A percentile compares a stretch with the other conserved stretches of the same genome.
These are phyloP conservation scores for Dermatophagoides farinae DNA, from an alignment of 1,140 invertebrate species.

Conservation along the genomic window DNA sequence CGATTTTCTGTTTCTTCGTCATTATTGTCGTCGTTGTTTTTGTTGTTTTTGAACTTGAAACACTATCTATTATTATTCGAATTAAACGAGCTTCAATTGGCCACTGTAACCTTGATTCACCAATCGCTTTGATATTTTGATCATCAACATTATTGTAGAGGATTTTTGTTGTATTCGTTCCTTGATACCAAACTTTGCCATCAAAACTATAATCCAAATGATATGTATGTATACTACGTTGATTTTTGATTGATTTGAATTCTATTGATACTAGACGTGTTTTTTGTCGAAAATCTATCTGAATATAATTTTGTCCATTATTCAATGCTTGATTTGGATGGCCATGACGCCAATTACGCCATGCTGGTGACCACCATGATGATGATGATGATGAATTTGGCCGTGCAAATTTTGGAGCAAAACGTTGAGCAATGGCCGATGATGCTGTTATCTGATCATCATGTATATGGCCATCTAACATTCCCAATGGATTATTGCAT, in stretches of 20 bases:
- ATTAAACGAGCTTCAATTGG: background rate
- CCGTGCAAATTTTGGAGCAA: constrained; percentile 15
- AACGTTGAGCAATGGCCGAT: constrained; percentile 16
- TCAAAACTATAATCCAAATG: constrained; percentile 17
- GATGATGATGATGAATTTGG: background rate
- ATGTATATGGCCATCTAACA: constrained; percentile 13
- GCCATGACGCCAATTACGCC: constrained; percentile 9
- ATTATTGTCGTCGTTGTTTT: background rate
- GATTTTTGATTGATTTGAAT: constrained; percentile 11
- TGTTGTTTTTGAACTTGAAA: no score
- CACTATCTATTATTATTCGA: constrained; percentile 9
- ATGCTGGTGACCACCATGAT: constrained; percentile 16
- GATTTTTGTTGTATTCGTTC: constrained; percentile 9
- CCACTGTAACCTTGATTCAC: background rate
- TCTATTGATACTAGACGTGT: constrained; percentile 17
- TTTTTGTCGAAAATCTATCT: constrained; percentile 17
- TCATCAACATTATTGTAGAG: background rate
- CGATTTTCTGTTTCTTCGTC: background rate
- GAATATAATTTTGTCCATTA: constrained; percentile 14
- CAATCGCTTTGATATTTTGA: background rate
- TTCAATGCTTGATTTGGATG: no score
- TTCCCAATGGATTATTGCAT: constrained; percentile 15
- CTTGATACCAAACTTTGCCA: constrained; percentile 16
- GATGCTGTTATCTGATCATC: constrained; percentile 19
- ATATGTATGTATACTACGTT: constrained; percentile 14